A percentile compares a stretch with the other conserved stretches of the same genome.
Conservation (phyloP, 2,113 vertebrate species). For the Rhombomys opimus region DNA sequence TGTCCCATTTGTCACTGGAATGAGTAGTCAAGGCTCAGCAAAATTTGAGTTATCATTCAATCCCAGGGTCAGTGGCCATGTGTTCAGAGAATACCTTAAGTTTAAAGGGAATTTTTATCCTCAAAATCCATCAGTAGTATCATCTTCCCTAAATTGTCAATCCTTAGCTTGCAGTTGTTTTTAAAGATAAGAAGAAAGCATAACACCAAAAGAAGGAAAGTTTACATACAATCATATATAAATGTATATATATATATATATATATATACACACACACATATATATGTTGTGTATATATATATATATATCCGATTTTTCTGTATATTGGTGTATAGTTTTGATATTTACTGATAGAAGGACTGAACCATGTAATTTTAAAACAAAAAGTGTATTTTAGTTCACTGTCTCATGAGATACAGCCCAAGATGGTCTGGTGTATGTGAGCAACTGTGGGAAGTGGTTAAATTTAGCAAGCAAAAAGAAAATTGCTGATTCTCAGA, state of each 20-base stretch:
- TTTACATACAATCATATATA: neutral
- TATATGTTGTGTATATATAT: too few relatives aligned
- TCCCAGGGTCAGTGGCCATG: conserved; percentile 55
- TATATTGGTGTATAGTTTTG: neutral
- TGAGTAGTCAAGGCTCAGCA: conserved; percentile 69
- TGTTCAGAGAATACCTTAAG: conserved; percentile 60
- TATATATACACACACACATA: neutral
- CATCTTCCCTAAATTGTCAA: neutral
- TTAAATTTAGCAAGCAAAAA: neutral
- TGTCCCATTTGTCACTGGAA: conserved; percentile 84
- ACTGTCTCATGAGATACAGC: neutral
- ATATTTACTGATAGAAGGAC: neutral
- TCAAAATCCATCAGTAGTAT: conserved; percentile 5
- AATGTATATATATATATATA: neutral
- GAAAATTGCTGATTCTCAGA: neutral
- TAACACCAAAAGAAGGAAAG: neutral
- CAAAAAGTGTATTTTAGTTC: neutral
- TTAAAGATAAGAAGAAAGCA: neutral
- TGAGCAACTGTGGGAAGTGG: neutral
- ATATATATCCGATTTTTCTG: too few relatives aligned
- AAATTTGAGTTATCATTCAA: conserved; percentile 74
- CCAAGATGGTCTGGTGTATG: neutral
- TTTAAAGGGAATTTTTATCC: conserved; percentile 71
- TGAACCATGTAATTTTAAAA: neutral
- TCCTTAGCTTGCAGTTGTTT: neutral